Base-by-base conservation (phyloP, 2,888 invertebrate genomes). In the Andrena camellia region DNA sequence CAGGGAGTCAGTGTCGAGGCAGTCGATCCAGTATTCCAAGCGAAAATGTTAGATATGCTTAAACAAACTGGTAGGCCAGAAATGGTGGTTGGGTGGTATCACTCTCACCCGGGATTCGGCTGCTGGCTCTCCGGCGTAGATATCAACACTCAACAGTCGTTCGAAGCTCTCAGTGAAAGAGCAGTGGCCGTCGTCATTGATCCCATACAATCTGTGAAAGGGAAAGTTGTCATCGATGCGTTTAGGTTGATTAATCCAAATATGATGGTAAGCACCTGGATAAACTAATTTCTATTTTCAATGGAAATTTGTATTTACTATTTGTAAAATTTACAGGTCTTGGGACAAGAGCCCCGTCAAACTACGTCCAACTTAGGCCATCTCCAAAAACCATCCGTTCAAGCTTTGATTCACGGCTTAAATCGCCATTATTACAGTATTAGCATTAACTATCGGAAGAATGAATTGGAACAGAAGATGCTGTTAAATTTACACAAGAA, bases 111-210 rank as follows among this genome's bases (percentile, higher is more conserved):
- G 90, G 99, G 99, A 50, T 99, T 99, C 95, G 99, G 99, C 59
- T 99, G 99, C 94, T 99, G 99, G 99, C 95, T 99, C 83, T 99
- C 99, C 13, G 99, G 98, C 60, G 99, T 99, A 13, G 99, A 99
- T 94, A 99, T 99, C 90, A 99, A 99, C 94, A 99, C 99, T 3
- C 99, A 99, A 94, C 99, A 99, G 94, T 99, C 99, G 77, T 99
- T 99, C 94, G 99, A 99, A 94, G 99, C 99, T 0, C 95, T 99
- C 6, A 99, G 99, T 35, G 99, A 99, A 93, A 95, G 99, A 92
- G 99, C 99, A 33, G 99, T 99, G 0, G 99, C 99, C 83, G 99
- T 99, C 59, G 99, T 99, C 1, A 99, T 99, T 35, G 99, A 99
- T 95, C 99, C 99, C 13, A 99, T 99, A 92, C 99, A 99, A 93